Percentiles rank a stretch among this genome's conserved stretches.
These are phyloP conservation scores for Volucella inanis DNA, from an alignment of 2,888 invertebrate genomes.

Conservation along the genomic window DNA sequence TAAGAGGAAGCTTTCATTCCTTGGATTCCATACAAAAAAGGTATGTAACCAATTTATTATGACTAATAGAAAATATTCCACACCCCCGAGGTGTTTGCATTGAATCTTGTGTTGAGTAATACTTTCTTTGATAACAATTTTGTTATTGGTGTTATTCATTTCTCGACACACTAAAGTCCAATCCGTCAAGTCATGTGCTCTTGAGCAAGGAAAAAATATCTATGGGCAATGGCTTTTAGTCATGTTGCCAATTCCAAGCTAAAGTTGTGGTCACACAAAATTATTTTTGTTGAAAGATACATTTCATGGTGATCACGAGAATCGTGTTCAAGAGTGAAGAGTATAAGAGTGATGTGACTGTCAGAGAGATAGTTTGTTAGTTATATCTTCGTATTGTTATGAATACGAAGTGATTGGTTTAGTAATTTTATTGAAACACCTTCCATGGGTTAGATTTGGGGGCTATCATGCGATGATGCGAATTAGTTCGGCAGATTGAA, in stretches of 20 bases:
- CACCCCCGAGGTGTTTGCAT: slow-evolving; percentile 1
- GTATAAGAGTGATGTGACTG: no score
- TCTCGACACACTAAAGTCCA: slow-evolving; percentile 1
- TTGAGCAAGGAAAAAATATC: not conserved
- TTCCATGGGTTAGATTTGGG: no score
- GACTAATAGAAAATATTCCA: not conserved
- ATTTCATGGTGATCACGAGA: not conserved
- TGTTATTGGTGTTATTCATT: not conserved
- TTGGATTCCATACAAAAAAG: slow-evolving; percentile 87
- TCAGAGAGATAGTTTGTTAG: no score
- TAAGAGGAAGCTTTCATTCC: slow-evolving; percentile 89
- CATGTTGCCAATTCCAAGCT: slow-evolving; percentile 8
- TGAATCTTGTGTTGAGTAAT: not conserved
- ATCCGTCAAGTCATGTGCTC: slow-evolving; percentile 10
- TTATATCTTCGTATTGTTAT: no score
- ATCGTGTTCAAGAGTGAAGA: not conserved
- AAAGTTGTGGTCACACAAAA: slow-evolving; percentile 11
- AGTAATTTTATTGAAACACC: no score
- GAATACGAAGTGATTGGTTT: no score
- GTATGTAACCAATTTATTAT: slow-evolving; percentile 78
- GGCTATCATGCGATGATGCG: no score
- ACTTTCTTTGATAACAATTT: slow-evolving; percentile 17
- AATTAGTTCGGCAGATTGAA: no score
- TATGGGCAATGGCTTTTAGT: slow-evolving; percentile 18
- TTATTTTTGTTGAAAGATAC: not conserved